These are phyloP conservation scores for Chelonoidis abingdonii DNA, from an alignment of 2,113 vertebrate species.

Conservation along the genomic window DNA sequence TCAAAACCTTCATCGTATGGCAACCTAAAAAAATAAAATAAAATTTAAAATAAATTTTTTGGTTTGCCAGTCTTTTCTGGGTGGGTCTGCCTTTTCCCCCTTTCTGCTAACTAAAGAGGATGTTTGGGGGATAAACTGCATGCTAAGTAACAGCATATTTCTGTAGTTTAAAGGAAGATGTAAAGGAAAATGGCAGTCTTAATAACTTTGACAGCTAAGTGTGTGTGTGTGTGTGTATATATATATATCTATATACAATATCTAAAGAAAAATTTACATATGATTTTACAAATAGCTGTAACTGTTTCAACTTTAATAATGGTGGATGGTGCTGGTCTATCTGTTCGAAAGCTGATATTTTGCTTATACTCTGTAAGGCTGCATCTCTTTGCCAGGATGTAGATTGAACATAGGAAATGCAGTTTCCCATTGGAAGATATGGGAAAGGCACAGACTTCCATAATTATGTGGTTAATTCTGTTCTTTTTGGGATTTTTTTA, in stretches of 20 bases:
- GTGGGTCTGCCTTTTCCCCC: constrained; percentile 42
- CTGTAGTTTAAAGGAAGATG: constrained; percentile 19
- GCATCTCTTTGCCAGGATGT: constrained; percentile 36
- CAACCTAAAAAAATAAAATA: constrained; percentile 64
- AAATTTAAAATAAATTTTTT: constrained; percentile 63
- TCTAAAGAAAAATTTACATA: constrained; percentile 40
- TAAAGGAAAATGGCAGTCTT: constrained; percentile 61
- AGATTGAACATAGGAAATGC: constrained; percentile 29
- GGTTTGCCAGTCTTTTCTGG: constrained; percentile 74
- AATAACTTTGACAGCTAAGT: not conserved
- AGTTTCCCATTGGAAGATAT: constrained; percentile 40
- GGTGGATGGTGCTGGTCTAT: not conserved
- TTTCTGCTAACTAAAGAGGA: constrained; percentile 35
- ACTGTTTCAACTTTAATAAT: constrained; percentile 28
- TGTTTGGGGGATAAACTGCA: constrained; percentile 4
- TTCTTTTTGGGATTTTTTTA: not conserved
- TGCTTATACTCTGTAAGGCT: constrained; percentile 25
- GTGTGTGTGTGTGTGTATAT: not conserved
- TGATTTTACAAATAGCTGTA: constrained; percentile 40
- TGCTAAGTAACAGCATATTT: constrained; percentile 39
- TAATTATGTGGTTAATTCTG: constrained; percentile 27
- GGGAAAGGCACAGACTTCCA: constrained; percentile 17
- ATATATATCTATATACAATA: constrained; percentile 33
- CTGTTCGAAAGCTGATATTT: constrained; percentile 26
- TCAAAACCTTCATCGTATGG: constrained; percentile 63